Conservation (phyloP, 2,888 invertebrate genomes). For the Nezara viridula region DNA sequence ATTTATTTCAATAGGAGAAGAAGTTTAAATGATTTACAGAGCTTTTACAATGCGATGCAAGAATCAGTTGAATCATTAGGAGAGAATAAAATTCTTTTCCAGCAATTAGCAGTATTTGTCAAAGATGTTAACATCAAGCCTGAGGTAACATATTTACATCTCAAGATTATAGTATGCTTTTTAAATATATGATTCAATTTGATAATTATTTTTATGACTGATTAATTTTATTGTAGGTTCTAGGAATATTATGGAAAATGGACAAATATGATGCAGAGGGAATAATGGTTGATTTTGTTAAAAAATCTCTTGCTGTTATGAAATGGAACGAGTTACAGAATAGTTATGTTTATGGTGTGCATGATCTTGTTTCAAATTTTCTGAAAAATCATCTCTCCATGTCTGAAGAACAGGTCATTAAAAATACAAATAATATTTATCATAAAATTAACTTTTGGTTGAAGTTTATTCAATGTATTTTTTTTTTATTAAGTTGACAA, state of each 20-base stretch:
- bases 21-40: slow-evolving; percentile 50
- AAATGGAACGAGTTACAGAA: slow-evolving; percentile 75
- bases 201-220: not conserved
- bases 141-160: slow-evolving; percentile 64
- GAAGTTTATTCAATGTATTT: not conserved
- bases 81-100: slow-evolving; percentile 64
- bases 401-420: not conserved
- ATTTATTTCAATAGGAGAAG: slow-evolving; percentile 46
- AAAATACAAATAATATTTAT: not conserved
- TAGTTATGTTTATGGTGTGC: slow-evolving; percentile 79
- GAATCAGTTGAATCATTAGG: slow-evolving; percentile 69
- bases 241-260: slow-evolving; percentile 72
- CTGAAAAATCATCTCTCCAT: slow-evolving; percentile 69
- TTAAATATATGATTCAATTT: not conserved
- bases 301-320: slow-evolving; percentile 78
- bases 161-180: slow-evolving; percentile 39
- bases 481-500: not conserved
- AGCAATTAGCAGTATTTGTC: slow-evolving; percentile 77
- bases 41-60: slow-evolving; percentile 71
- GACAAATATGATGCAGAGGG: slow-evolving; percentile 73
- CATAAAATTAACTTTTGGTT: not conserved
- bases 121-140: slow-evolving; percentile 79
- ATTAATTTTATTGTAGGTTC: slow-evolving; percentile 68
- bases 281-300: slow-evolving; percentile 76
- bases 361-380: slow-evolving; percentile 78